These are phyloP conservation scores for Prosopocoilus inquinatus DNA, from an alignment of 2,888 invertebrate species.

Conservation along the genomic window DNA sequence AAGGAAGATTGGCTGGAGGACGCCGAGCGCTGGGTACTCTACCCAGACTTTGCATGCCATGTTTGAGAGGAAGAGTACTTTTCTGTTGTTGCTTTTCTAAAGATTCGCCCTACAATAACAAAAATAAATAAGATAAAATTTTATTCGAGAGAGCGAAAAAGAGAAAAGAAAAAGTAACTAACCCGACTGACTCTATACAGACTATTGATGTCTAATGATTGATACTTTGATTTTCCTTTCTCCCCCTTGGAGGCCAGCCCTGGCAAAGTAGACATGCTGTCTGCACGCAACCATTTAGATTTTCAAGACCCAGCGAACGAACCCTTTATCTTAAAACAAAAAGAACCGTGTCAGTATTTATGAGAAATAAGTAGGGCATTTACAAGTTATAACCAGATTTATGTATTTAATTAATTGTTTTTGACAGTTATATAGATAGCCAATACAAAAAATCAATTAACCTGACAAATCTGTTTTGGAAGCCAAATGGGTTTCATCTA, in stretches of 20 bases:
- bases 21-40: slow-evolving; percentile 97
- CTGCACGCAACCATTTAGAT: slow-evolving; percentile 91
- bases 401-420: too few relatives aligned
- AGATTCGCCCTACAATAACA: slow-evolving; percentile 70
- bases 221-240: slow-evolving; percentile 93
- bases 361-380: too few relatives aligned
- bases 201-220: slow-evolving; percentile 97
- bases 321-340: slow-evolving; percentile 60
- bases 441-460: too few relatives aligned
- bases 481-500: too few relatives aligned
- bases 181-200: slow-evolving; percentile 86
- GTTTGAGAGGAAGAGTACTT: slow-evolving; percentile 90
- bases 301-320: slow-evolving; percentile 76
- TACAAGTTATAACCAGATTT: too few relatives aligned
- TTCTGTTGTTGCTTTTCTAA: slow-evolving; percentile 86
- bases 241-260: slow-evolving; percentile 82
- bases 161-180: slow-evolving; percentile 48
- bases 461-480: too few relatives aligned
- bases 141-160: background rate
- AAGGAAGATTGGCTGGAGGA: slow-evolving; percentile 98
- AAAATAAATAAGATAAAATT: slow-evolving; percentile 12
- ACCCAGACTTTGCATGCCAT: slow-evolving; percentile 99
- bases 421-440: too few relatives aligned
- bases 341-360: background rate
- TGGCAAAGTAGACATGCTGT: slow-evolving; percentile 96